phyloP scores from a whole-genome alignment of 2,888 invertebrate species.

The Chrysodeixis includens region DNA sequence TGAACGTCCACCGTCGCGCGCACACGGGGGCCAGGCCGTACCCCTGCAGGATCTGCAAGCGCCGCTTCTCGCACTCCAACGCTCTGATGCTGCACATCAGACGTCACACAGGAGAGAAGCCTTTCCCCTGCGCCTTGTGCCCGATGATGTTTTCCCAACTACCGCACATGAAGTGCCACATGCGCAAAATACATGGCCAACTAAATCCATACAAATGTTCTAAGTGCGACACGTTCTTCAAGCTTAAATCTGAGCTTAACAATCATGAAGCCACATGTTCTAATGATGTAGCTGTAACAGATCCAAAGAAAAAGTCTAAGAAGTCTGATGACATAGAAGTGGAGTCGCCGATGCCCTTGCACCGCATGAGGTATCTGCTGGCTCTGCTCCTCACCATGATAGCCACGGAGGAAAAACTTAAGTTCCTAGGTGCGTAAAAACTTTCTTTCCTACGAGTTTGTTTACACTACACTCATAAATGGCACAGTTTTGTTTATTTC shows the following conservation, averaged over 20 bases:
- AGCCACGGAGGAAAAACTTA: slow-evolving; percentile 93
- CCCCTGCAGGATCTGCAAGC: slow-evolving; percentile 94
- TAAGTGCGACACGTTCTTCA: slow-evolving; percentile 92
- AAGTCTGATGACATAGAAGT: slow-evolving; percentile 65
- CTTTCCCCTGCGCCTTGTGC: slow-evolving; percentile 92
- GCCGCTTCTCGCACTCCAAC: slow-evolving; percentile 95
- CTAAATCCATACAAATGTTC: slow-evolving; percentile 94
- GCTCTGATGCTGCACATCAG: slow-evolving; percentile 95
- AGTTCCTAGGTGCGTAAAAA: slow-evolving; percentile 93
- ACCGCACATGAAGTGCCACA: slow-evolving; percentile 96
- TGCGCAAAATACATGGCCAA: slow-evolving; percentile 95
- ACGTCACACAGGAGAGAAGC: slow-evolving; percentile 95
- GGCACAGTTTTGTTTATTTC: slow-evolving; percentile 76
- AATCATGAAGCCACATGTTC: slow-evolving; percentile 89
- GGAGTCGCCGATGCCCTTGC: slow-evolving; percentile 90
- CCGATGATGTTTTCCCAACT: slow-evolving; percentile 94
- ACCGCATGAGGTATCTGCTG: slow-evolving; percentile 93
- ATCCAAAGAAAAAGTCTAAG: slow-evolving; percentile 30
- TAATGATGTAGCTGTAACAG: slow-evolving; percentile 57
- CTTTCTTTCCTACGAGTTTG: slow-evolving; percentile 60
- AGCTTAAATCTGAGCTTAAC: slow-evolving; percentile 93
- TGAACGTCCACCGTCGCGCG: slow-evolving; percentile 95
- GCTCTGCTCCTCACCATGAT: slow-evolving; percentile 95
- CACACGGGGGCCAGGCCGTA: slow-evolving; percentile 96
- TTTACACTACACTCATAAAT: slow-evolving; percentile 70